Evolutionary conservation across 2,113 vertebrate species (phyloP), one percentile per base, ranked within the genome.

Genomic region (Rhea americana): DNA sequence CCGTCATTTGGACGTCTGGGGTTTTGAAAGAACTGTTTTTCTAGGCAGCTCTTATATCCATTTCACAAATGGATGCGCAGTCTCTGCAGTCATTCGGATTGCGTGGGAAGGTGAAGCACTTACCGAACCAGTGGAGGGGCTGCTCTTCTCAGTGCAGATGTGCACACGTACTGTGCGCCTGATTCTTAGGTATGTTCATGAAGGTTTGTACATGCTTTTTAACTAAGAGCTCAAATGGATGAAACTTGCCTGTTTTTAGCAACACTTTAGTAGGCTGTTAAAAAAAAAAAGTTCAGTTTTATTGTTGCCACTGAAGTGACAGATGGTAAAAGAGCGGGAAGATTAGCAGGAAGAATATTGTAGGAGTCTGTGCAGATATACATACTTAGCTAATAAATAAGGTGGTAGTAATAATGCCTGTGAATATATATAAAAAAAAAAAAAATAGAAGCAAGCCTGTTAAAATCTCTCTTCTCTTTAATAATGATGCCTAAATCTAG

Each of bases 301-400:
- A 26, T 70, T 84, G 51, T 68, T 86, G 71, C 25, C 85, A 65
- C 32, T 81, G 61, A 88, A 91, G 85, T 75, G 91, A 75, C 94
- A 96, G 96, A 96, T 96, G 93, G 93, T 87, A 32, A 63, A 95
- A 93, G 83, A 94, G 73, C 81, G 84, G 86, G 65, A 86, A 77
- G 80, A 56, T 84, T 93, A 96, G 83, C 96, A 93, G 70, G 86
- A 95, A 95, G 92, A 94, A 89, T 95, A 95, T 86, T 95, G 95
- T 87, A 76, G 89, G 89, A 89, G 78, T 89, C 93, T 94, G 50
- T 82, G 50, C 87, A 94, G 89, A 80, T 94, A 93, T 81, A 95
- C 94, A 95, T 91, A 93, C 67, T 85, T 51, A 50, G 41, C 55
- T 94, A 91, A 96, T 85, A 94, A 92, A 89, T 79, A 87, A 92